These are phyloP conservation scores for Cryptoblepharus egeriae DNA, from an alignment of 2,797 vertebrate species.

Conservation along the genomic window DNA sequence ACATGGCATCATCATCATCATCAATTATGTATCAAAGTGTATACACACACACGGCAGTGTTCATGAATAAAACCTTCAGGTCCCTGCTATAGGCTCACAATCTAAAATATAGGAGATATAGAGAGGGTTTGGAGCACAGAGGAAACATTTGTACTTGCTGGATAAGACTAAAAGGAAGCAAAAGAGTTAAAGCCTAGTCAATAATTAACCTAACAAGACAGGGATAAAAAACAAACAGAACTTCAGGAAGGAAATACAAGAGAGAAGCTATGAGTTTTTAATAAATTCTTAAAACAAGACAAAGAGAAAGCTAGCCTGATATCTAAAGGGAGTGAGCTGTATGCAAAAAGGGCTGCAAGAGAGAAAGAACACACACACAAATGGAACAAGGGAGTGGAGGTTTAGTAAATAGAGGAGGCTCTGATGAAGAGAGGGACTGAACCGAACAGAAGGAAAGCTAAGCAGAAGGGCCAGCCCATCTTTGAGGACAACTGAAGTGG, in stretches of 20 bases:
- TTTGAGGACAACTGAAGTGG: too few species aligned
- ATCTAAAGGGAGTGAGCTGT: neutral
- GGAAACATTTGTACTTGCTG: neutral
- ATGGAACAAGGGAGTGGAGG: neutral
- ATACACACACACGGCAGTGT: neutral
- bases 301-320: neutral
- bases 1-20: neutral
- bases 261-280: neutral
- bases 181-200: slow-evolving; percentile 13
- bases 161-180: slow-evolving; percentile 15
- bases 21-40: slow-evolving; percentile 28
- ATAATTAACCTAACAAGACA: slow-evolving; percentile 15
- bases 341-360: neutral
- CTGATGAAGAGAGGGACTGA: neutral
- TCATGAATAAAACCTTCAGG: slow-evolving; percentile 24
- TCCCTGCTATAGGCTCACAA: slow-evolving; percentile 11
- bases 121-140: neutral
- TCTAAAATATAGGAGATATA: slow-evolving; percentile 19
- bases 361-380: neutral
- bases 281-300: neutral
- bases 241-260: slow-evolving; percentile 10
- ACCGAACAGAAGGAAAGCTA: neutral
- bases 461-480: too few species aligned
- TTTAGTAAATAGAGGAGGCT: neutral
- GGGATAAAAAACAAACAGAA: slow-evolving; percentile 7